Evolutionary conservation across 30 jellyfish, hydroid and myxozoan genomes (phyloP).

Genomic region (Cassiopea xamachana): DNA sequence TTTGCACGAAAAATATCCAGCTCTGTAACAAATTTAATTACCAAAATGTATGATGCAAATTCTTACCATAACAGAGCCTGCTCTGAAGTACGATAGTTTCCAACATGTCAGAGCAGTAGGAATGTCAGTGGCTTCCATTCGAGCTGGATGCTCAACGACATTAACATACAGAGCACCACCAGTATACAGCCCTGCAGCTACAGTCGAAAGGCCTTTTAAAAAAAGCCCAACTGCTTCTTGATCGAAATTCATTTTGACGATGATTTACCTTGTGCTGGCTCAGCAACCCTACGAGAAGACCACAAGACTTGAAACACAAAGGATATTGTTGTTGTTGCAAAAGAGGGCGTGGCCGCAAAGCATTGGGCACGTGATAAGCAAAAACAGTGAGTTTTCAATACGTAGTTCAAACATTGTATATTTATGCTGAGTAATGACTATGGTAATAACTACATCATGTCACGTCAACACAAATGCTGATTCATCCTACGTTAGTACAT

Average conservation of each 20-base stretch:
- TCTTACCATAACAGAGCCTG: conserved; percentile 55
- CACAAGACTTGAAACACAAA: neutral
- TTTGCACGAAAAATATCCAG: neutral
- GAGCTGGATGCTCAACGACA: conserved; percentile 93
- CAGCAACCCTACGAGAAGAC: neutral
- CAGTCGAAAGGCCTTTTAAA: conserved; percentile 69
- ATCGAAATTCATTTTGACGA: conserved; percentile 62
- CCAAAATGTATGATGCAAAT: neutral
- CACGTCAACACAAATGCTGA: no score
- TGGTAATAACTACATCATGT: no score
- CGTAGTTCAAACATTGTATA: no score
- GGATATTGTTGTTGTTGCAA: neutral
- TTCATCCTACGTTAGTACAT: no score
- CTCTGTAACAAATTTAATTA: neutral
- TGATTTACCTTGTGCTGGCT: neutral
- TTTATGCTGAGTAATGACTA: no score
- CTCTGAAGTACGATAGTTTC: conserved; percentile 92
- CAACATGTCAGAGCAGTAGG: conserved; percentile 84
- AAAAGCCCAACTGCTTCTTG: conserved; percentile 59
- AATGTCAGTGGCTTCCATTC: conserved; percentile 86
- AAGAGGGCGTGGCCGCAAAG: neutral
- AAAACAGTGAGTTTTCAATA: no score
- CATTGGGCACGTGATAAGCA: no score
- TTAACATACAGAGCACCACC: conserved; percentile 91
- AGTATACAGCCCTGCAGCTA: conserved; percentile 85